Base-by-base conservation (phyloP, 2,888 invertebrate genomes). In the Orgyia antiqua region DNA sequence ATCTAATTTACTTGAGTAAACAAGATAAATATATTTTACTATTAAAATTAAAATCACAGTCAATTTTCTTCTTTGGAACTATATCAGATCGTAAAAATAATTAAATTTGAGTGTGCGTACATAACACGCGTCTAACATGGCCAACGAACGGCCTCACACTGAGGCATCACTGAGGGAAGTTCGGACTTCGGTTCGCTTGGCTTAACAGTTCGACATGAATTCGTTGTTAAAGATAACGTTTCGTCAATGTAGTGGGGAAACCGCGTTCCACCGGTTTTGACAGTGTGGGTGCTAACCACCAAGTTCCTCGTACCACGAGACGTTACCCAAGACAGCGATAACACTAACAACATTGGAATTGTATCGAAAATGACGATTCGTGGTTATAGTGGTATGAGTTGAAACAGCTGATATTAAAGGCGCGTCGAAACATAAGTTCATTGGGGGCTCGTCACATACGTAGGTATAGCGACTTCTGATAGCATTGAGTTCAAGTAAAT, bases 41-140 rank as follows among this genome's bases (percentile, higher is more conserved):
- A 57, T 50, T 57, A 54, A 48, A 59, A 58, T 43, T 57, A 58
- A 58, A 44, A 83, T 83, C 82, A 82, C 83, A 83, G 80, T 67
- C 43, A 32, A 46, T 53, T 70, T 72, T 58, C 58, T 68, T 70
- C 61, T 76, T 80, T 74, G 77, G 77, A 73, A 76, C 63, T 68
- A 58, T 50, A 56, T 76, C 73, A 82, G 79, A 82, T 83, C 74
- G 62, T 55, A 52, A 60, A 62, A 60, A 65, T 65, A 67, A 50
- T 2, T 23, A 24, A 55, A 57, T 55, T 59, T 59, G 74, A 76
- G 68, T 66, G 68, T 58, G 64, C 50, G 54, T 35, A 42, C 40
- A 50, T 45, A 39, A 42, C 57, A 53, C 58, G 43, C 75, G 70
- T 63, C 40, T 45, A 39, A 42, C 38, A 48, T 38, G 51, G 55